Evolutionary conservation across 2,113 vertebrate species (phyloP), one percentile per base, ranked within the genome.

Genomic region (Nestor notabilis): DNA sequence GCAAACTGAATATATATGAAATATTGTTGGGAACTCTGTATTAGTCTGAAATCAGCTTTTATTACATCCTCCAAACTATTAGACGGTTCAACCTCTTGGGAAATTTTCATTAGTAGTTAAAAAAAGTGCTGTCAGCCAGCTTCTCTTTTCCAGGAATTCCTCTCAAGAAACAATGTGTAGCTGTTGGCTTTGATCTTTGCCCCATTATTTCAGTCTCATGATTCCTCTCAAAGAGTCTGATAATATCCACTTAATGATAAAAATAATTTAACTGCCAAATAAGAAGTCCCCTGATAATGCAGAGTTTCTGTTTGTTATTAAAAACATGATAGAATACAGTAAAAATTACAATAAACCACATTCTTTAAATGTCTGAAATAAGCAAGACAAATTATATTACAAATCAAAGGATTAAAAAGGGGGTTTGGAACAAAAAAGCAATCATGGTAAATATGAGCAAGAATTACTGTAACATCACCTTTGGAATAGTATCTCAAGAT

Each of bases 241-340:
- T 93, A 91, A 90, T 85, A 90, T 44, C 60, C 76, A 81, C 24
- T 92, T 89, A 18, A 89, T 41, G 68, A 92, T 61, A 93, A 82
- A 96, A 93, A 84, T 65, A 92, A 97, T 93, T 82, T 94, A 87
- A 92, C 56, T 90, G 69, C 47, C 90, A 93, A 84, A 93, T 88
- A 33, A 96, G 66, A 74, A 63, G 16, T 78, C 71, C 68, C 90
- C 17, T 80, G 90, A 77, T 70, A 93, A 95, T 66, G 27, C 20
- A 55, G 83, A 55, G 18, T 90, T 86, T 81, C 83, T 90, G 29
- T 13, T 66, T 60, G 53, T 64, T 92, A 90, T 88, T 70, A 43
- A 95, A 74, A 94, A 14, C 60, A 46, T 19, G 25, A 70, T 3
- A 39, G 55, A 78, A 75, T 77, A 77, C 46, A 71, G 72, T 85